Base-by-base conservation (phyloP, 37 sponge, comb jelly and placozoan species). In the Agelas oroides region DNA sequence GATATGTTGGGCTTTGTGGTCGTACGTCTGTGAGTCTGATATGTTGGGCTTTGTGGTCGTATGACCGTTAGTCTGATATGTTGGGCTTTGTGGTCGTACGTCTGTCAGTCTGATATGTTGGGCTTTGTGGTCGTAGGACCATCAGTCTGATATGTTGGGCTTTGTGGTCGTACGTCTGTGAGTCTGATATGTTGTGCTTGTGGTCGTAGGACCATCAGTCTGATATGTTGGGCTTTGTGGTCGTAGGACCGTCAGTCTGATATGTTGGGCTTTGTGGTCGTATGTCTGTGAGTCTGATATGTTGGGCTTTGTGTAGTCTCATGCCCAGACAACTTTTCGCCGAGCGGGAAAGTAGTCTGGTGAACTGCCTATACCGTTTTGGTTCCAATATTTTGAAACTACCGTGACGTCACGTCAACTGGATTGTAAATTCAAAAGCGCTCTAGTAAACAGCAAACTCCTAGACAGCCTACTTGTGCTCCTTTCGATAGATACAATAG, bases 171-270 rank as follows among this genome's bases (percentile, higher is more conserved):
- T 18, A 18, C 18, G 58, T 19, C 58, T 19, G 58, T 56, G 17
- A 56, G 58, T 56, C 58, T 56, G 58, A 56, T 56, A n/a, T n/a
- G n/a, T n/a, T n/a, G n/a, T n/a, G n/a, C 25, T 64, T 64, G 65
- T 64, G n/a, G 65, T 19, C 65, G n/a, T 64, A 18, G 11, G 65
- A 19, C 65, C n/a, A 30, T 64, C 65, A 64, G n/a, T 64, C 65
- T 64, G 65, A 64, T 64, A 64, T 64, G 65, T 64, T 64, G 65
- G 65, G 65, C 65, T 64, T 64, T 64, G 65, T 64, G n/a, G 65
- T 19, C 65, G n/a, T 64, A 18, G 11, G 65, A 19, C 65, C n/a
- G 65, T 64, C 65, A 64, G 65, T 64, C 65, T 64, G n/a, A 64
- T 18, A 64, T 64, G 65, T 64, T 56, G 58, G 58, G 58, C 58